Evolutionary conservation across 1,140 invertebrate species (phyloP).

Genomic region (Hesperophylax magnus): DNA sequence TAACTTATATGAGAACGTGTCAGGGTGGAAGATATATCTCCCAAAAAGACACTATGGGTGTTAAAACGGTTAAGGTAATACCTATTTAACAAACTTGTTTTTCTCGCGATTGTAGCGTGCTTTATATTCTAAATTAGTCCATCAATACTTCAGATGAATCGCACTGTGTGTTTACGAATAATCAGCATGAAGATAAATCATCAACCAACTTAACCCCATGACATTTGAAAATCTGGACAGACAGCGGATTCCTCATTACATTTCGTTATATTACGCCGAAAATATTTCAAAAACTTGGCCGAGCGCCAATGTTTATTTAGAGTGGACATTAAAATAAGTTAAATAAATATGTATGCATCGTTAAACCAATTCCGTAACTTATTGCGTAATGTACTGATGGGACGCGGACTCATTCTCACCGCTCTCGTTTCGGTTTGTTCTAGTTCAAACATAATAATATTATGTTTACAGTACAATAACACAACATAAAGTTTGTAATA

Average conservation of each 20-base stretch:
- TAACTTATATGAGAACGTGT: no score
- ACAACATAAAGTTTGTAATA: no score
- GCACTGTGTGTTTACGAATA: background rate
- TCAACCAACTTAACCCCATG: background rate
- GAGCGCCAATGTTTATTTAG: slow-evolving; percentile 17
- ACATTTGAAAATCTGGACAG: slow-evolving; percentile 15
- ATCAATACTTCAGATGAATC: background rate
- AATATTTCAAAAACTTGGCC: slow-evolving; percentile 29
- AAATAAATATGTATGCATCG: slow-evolving; percentile 39
- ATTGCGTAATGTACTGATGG: slow-evolving; percentile 12
- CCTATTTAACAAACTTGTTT: no score
- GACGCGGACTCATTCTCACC: slow-evolving; percentile 3
- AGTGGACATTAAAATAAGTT: slow-evolving; percentile 32
- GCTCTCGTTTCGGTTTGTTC: background rate
- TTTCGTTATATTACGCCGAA: slow-evolving; percentile 34
- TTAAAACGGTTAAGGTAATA: no score
- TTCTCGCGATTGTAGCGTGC: no score
- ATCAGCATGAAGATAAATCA: background rate
- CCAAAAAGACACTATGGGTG: no score
- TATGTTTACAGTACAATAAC: no score
- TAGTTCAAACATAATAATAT: no score
- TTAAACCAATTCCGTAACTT: slow-evolving; percentile 25
- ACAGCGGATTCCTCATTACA: slow-evolving; percentile 21
- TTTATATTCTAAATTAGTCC: no score
- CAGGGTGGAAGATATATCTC: no score